A percentile compares a stretch with the other conserved stretches of the same genome.
phyloP scores from a whole-genome alignment of 2,797 vertebrate species.

The Crax fasciolata region DNA sequence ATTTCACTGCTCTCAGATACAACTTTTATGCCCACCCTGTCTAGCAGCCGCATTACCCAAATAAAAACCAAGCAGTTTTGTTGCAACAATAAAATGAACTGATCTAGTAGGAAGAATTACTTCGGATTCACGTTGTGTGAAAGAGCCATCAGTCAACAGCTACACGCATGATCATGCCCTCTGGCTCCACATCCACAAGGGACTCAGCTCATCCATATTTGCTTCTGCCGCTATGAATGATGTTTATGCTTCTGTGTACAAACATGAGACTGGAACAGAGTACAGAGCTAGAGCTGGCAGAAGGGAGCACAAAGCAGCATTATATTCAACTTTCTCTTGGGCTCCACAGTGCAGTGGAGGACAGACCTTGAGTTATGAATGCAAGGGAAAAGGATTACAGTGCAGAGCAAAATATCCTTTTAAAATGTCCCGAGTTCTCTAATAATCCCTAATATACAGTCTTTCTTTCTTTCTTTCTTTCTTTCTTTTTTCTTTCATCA shows the following conservation, averaged over 20 bases:
- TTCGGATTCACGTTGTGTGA: neutral
- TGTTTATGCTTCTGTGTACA: constrained; percentile 24
- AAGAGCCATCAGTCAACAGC: constrained; percentile 34
- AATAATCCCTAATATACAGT: neutral
- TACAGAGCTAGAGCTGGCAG: neutral
- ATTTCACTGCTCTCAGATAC: constrained; percentile 24
- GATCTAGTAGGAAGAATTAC: constrained; percentile 5
- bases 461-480: neutral
- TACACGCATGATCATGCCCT: constrained; percentile 32
- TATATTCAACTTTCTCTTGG: constrained; percentile 26
- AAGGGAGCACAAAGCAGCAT: neutral
- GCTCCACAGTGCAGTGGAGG: neutral
- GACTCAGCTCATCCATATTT: constrained; percentile 14
- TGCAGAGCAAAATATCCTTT: neutral
- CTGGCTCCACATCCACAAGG: neutral
- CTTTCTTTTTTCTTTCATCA: neutral
- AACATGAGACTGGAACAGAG: constrained; percentile 30
- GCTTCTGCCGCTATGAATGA: constrained; percentile 2
- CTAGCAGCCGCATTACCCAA: constrained; percentile 33
- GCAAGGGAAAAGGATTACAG: neutral
- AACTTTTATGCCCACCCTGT: constrained; percentile 2
- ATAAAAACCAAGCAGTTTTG: constrained; percentile 24
- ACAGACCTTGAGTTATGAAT: neutral
- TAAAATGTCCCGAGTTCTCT: neutral
- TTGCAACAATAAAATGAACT: constrained; percentile 40